Base-by-base conservation (phyloP, 2,888 invertebrate species). In the Conchocele bisecta region DNA sequence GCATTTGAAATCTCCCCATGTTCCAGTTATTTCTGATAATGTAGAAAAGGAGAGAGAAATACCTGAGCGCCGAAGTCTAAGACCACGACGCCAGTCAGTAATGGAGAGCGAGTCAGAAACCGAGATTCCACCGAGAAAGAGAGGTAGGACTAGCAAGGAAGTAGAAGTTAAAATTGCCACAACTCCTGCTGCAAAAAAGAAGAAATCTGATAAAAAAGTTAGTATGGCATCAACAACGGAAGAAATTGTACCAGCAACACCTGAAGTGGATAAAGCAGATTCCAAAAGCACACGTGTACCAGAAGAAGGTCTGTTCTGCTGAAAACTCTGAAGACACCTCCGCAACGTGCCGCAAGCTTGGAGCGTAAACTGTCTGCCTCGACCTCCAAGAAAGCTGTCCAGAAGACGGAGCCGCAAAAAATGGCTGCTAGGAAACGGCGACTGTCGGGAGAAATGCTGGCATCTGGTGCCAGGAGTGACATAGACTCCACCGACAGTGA, bases 361-460 rank as follows among this genome's bases (percentile, higher is more conserved):
- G 29, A 50, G 28, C 57, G 70, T 28, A 70, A 54, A 26, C 24
- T 60, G 31, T 76, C 76, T n/a, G 71, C 76, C n/a, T 72, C 76
- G 7, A 76, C 76, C 11, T 57, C 68, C 3, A 76, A 76, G 28
- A 76, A 76, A 44, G 44, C 17, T 11, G 61, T 48, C 11, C 51
- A 51, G 54, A 68, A 66, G 28, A 44, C 35, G 2, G 68, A 65
- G 24, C 42, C 33, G 17, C 13, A 44, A 15, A 24, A 17, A 17
- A 56, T 20, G n/a, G 53, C 59, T 2, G 42, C 54, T 4, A 64
- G 75, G 35, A 71, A 71, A 31, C 58, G 75, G 9, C 56, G 71
- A 37, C 46, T 75, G 29, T 75, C 71, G 11, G 51, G 57, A 20
- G 65, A 66, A 22, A 35, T 66, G 33, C 28, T 48, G 5, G 48